phyloP scores from a whole-genome alignment of 2,113 vertebrate genomes.

The Saguinus midas region DNA sequence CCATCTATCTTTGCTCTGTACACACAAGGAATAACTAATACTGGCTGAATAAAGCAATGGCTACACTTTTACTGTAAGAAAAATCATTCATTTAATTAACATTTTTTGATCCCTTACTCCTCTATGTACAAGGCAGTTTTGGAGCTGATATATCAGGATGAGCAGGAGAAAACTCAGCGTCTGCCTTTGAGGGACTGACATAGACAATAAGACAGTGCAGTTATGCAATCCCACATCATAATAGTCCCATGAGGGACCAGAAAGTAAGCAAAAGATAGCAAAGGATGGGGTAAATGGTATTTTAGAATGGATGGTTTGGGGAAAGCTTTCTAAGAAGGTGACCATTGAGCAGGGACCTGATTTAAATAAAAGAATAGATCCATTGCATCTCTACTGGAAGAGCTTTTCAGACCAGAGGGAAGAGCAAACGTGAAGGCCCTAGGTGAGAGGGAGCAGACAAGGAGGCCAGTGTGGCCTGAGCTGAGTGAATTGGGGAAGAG shows the following conservation, averaged over 20 bases:
- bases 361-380: not conserved
- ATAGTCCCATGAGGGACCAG: not conserved
- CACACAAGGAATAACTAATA: not conserved
- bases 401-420: not conserved
- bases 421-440: not conserved
- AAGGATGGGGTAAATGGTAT: no score
- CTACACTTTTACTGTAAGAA: not conserved
- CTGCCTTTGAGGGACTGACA: not conserved
- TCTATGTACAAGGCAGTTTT: not conserved
- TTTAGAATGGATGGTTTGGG: not conserved
- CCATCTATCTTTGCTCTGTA: not conserved
- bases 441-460: not conserved
- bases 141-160: not conserved
- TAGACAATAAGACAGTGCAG: not conserved
- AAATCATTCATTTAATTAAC: not conserved
- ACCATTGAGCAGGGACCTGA: not conserved
- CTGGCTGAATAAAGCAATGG: not conserved
- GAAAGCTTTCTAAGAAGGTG: not conserved
- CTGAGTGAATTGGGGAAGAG: not conserved
- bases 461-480: not conserved
- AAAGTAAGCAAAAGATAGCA: not conserved
- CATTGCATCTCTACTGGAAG: not conserved
- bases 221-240: not conserved
- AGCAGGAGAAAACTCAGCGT: not conserved
- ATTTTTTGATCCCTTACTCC: not conserved